These are phyloP conservation scores for Malurus elegans DNA, from an alignment of 2,113 vertebrate genomes.

Conservation along the genomic window DNA sequence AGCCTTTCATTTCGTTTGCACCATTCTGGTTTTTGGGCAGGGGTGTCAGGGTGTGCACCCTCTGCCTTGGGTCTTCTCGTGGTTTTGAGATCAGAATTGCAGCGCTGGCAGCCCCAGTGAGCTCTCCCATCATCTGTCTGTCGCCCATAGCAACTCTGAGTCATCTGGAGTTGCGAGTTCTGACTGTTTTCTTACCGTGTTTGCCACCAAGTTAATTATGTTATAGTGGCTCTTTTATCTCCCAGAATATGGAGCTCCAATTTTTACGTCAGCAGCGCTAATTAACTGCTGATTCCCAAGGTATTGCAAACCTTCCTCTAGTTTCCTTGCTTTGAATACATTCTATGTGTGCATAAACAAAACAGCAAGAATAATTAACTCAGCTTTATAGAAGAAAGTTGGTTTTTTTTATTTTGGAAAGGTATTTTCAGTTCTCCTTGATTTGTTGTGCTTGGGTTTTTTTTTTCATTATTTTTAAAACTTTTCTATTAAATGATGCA, in stretches of 20 bases:
- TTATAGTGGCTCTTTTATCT: not conserved
- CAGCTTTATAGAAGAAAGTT: not conserved
- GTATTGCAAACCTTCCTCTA: not conserved
- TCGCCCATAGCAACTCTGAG: slow-evolving; percentile 9
- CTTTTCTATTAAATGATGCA: not conserved
- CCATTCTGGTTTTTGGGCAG: not conserved
- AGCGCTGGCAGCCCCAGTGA: not conserved
- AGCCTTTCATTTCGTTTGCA: fast-evolving
- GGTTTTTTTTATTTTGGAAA: not conserved
- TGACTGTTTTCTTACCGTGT: not conserved
- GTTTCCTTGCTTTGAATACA: not conserved
- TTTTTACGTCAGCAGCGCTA: not conserved
- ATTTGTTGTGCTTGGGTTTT: not conserved
- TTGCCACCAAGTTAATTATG: not conserved
- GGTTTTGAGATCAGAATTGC: not conserved
- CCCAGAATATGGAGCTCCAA: not conserved
- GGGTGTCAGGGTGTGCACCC: not conserved
- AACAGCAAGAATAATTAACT: not conserved
- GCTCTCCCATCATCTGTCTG: not conserved
- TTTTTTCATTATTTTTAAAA: not conserved
- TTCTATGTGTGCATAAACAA: not conserved
- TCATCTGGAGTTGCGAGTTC: not conserved
- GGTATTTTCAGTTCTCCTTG: not conserved
- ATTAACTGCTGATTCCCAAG: not conserved
- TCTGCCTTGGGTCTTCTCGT: not conserved